phyloP scores from a whole-genome alignment of 2,113 vertebrate species.

The Nycticryphes semicollaris region DNA sequence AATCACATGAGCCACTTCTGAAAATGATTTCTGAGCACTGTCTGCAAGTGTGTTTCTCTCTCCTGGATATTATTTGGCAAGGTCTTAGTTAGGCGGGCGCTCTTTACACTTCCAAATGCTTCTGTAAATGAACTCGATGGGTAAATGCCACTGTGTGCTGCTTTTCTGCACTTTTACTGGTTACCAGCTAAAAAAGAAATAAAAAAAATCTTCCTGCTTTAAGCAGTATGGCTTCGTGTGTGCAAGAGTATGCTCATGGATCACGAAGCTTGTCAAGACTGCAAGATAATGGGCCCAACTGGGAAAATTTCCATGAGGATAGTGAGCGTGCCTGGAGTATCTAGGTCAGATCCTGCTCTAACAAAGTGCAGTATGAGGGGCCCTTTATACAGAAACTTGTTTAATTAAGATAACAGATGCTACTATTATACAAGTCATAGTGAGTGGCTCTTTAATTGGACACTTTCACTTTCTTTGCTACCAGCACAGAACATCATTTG shows the following conservation, averaged over 20 bases:
- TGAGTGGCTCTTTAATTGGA: constrained; percentile 69
- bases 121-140: neutral
- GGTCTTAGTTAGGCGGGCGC: accelerated
- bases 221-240: neutral
- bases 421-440: constrained; percentile 44
- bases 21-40: accelerated
- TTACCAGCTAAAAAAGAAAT: neutral
- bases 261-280: constrained; percentile 40
- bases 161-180: neutral
- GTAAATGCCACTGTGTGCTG: neutral
- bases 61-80: neutral
- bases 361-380: constrained; percentile 13
- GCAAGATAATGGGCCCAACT: constrained; percentile 55
- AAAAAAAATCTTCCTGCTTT: neutral
- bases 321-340: neutral
- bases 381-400: constrained; percentile 54
- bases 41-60: neutral
- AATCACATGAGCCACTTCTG: neutral
- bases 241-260: neutral
- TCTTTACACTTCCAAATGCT: neutral
- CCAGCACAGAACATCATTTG: constrained; percentile 52
- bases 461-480: constrained; percentile 60
- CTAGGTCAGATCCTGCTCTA: constrained; percentile 66
- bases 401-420: constrained; percentile 79
- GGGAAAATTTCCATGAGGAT: constrained; percentile 55